Evolutionary conservation across 2,888 invertebrate genomes (phyloP), one percentile per base, ranked within the genome.

Genomic region (Thymelicus acteon): DNA sequence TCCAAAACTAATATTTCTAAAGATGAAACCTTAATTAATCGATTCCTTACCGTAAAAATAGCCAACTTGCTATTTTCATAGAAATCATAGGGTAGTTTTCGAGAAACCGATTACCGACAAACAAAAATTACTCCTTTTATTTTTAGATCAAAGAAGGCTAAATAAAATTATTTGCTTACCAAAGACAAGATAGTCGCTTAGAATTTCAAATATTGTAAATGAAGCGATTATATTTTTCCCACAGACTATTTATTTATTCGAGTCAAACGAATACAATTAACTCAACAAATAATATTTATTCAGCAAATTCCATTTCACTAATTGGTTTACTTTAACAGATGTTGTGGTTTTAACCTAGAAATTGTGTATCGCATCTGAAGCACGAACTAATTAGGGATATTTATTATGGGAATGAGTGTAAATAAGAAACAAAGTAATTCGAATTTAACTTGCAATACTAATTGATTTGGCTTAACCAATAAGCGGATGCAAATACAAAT

Each of bases 371-470:
- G 54, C 61, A 66, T 71, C 71, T 71, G 71, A 54, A 71, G 65
- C 54, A 65, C 65, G 61, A 71, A 71, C 65, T 71, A 71, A 71
- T 71, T 71, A 71, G 54, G 47, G 47, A n/a, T 66, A 71, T 71
- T 71, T 71, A 71, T 71, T 61, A 71, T 60, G 40, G 65, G 61
- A 71, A 61, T 44, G 65, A 71, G 61, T 61, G 71, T 66, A 71
- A 71, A 71, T 71, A 61, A 71, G 71, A 71, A 70, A 66, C 70
- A 65, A 71, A 65, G 64, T 66, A 61, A 57, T 66, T 71, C 19
- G 60, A n/a, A 66, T 49, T n/a, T 47, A 65, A 70, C 60, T 71
- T 65, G 54, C 52, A 66, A 66, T 71, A 65, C 61, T 66, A 60
- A 71, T 71, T 65, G 54, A 60, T 65, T 52, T 60, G 52, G 60